Evolutionary conservation across 2,888 invertebrate species (phyloP), one percentile per base, ranked within the genome.

Genomic region (Thalpophila matura): DNA sequence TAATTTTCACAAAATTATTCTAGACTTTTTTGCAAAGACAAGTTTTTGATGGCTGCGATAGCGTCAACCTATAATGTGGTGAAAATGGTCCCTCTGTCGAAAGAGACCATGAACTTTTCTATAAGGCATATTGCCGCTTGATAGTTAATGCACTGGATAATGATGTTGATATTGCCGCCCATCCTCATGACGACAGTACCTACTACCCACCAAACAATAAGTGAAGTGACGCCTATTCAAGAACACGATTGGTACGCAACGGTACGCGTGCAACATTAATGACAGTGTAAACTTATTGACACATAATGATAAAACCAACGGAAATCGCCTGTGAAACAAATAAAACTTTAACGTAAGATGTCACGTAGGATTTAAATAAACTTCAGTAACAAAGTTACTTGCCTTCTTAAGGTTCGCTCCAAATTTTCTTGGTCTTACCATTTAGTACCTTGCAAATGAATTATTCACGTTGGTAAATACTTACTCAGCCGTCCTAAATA

Each of bases 391-490:
- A 26, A 55, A 68, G 31, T 69, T 50, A 60, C 22, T 29, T 37
- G 38, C 38, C 42, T 42, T 49, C 26, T 58, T 37, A 37, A 35
- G 47, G 27, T 58, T n/a, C 29, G 24, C 20, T 40, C 16, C 38
- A 42, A 61, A 31, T 46, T 29, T 33, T 42, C 31, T 46, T 42
- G 22, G 16, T 12, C 55, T 37, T 55, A 22, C 26, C 38, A 49
- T 53, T 73, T 67, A 56, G 51, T 29, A 62, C 27, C 47, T 51
- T 31, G 38, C 26, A 27, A 62, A 73, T 73, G 14, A 29, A 53
- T 37, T 49, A 53, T 58, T 55, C 62, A 67, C 55, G 72, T 59
- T 56, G 4, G 51, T 62, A 49, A 54, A 61, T 55, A 66, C 16
- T 9, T 12, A 31, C 42, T 20, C 12, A 6, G 37, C 0, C 26